Base-by-base conservation (phyloP, 2,888 invertebrate species). In the Protodeltote pygarga region DNA sequence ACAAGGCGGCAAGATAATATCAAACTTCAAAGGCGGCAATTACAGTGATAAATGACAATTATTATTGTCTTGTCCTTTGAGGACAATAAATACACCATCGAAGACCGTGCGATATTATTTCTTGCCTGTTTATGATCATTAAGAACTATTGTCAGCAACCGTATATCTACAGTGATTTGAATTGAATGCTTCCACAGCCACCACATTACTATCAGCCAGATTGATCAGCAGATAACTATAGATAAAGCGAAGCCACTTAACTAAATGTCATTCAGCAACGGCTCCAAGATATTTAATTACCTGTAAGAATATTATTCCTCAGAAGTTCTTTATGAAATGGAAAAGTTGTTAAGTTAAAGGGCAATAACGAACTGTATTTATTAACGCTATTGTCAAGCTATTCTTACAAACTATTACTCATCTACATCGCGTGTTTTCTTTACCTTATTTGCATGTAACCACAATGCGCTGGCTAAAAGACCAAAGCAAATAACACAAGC, bases 1-100 rank as follows among this genome's bases (percentile, higher is more conserved):
- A 70, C 71, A 71, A 75, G 76, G 76, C 83, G 82, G 80, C 79
- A 68, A 84, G 89, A 89, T 89, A 89, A 82, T 77, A 86, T 88
- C 86, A 78, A 59, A 88, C 84, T 85, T 89, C 90, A 89, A 90
- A 90, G 87, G 87, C 89, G 87, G 87, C 83, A 84, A 85, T 86
- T 86, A 83, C 79, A 75, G 75, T 89, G 89, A 90, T 90, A 89
- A 89, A 90, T 86, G 87, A 87, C 89, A 85, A 89, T 58, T 52
- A 58, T 58, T 58, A 58, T 89, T 88, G 89, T 87, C 82, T 87
- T 88, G 89, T 88, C 88, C 83, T 84, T 77, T 75, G 76, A 73
- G 71, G 75, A 86, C 87, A 88, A 90, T 90, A 89, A 88, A 89
- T 87, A 84, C 79, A 75, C 73, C 81, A 83, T 81, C 82, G 79